Conservation (phyloP, 1,140 invertebrate species). For the Arion vulgaris region DNA sequence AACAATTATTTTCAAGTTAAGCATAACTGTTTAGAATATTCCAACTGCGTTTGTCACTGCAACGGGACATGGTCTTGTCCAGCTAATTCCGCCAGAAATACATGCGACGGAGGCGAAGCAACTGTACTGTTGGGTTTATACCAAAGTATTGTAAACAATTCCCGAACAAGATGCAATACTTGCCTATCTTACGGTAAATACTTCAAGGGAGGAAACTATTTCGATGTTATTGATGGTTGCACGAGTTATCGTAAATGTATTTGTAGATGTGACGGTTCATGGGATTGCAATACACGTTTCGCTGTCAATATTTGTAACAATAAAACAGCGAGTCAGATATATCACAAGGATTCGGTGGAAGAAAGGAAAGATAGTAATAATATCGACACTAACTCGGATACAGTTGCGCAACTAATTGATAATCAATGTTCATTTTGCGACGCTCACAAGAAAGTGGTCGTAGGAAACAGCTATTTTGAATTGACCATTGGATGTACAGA, state of each 20-base stretch:
- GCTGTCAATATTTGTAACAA: conserved; percentile 49
- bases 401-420: not conserved
- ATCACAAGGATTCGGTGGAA: not conserved
- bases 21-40: conserved; percentile 45
- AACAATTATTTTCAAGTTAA: conserved; percentile 44
- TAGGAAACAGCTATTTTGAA: conserved; percentile 51
- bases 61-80: conserved; percentile 52
- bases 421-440: conserved; percentile 46
- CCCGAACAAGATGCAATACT: conserved; percentile 37
- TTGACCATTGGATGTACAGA: conserved; percentile 54
- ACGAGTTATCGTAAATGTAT: conserved; percentile 47
- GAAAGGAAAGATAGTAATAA: not conserved
- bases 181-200: conserved; percentile 47
- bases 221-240: conserved; percentile 49
- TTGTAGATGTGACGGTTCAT: conserved; percentile 52
- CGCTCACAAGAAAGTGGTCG: conserved; percentile 40
- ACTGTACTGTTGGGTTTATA: not conserved
- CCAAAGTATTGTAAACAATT: conserved; percentile 31
- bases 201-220: conserved; percentile 45
- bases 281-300: conserved; percentile 48
- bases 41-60: conserved; percentile 35
- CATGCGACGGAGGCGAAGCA: conserved; percentile 34
- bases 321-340: not conserved
- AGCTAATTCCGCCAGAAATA: conserved; percentile 42
- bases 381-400: not conserved